Conservation (phyloP, 1,140 invertebrate genomes). For the Ditylenchus dipsaci region DNA sequence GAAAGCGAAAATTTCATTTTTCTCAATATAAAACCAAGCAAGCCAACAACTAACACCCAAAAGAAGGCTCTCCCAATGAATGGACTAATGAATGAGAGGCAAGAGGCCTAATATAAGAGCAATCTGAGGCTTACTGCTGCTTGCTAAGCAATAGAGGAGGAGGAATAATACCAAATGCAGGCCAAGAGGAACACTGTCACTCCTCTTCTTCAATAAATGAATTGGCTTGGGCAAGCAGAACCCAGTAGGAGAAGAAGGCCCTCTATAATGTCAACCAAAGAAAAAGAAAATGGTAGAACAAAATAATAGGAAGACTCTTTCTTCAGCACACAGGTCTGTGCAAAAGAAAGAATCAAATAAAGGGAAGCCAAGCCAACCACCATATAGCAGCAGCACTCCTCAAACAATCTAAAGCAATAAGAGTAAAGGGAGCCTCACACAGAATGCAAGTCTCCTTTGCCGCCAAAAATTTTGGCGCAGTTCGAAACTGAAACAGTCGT, state of each 20-base stretch:
- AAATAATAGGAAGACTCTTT: neutral
- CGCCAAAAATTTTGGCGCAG: too few relatives aligned
- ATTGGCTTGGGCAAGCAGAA: constrained; percentile 5
- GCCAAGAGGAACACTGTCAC: neutral
- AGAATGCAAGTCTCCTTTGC: neutral
- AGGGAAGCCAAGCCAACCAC: constrained; percentile 1
- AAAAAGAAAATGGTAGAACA: neutral
- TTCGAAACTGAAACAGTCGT: too few relatives aligned
- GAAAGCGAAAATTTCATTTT: too few relatives aligned
- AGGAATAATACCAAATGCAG: neutral
- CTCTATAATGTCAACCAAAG: neutral
- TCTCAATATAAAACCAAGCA: too few relatives aligned
- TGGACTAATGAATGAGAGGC: too few relatives aligned
- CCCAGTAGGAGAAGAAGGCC: neutral
- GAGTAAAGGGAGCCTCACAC: neutral
- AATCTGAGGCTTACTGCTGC: too few relatives aligned
- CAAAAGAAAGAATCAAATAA: neutral
- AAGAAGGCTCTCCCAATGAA: too few relatives aligned
- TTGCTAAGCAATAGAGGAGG: too few relatives aligned
- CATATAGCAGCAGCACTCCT: neutral
- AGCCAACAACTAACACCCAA: too few relatives aligned
- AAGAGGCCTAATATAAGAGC: too few relatives aligned
- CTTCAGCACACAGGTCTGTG: neutral
- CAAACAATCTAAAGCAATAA: neutral
- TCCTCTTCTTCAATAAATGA: neutral